Percentiles rank a stretch among this genome's conserved stretches.
Evolutionary conservation across 1,140 invertebrate species (phyloP).

Genomic region (Aradophagus sp.): DNA sequence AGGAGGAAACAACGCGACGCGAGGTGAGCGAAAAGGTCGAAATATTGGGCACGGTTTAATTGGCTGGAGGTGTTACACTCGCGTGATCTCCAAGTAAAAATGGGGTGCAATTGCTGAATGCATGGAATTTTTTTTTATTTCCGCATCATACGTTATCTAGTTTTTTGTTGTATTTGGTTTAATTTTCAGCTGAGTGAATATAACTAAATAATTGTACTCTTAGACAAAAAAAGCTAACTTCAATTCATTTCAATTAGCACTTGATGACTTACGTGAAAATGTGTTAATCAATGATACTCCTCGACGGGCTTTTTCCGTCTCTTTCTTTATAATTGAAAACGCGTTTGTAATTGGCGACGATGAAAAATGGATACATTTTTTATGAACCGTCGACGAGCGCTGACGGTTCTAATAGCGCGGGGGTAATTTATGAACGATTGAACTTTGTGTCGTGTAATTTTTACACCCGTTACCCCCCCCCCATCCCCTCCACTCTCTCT

Average conservation of each 20-base stretch:
- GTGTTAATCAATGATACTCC: conserved; percentile 27
- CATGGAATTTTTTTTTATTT: too few relatives aligned
- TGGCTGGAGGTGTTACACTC: too few relatives aligned
- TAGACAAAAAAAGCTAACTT: neutral
- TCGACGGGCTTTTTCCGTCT: conserved; percentile 16
- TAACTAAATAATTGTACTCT: conserved; percentile 18
- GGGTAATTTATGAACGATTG: conserved; percentile 52
- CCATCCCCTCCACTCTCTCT: neutral
- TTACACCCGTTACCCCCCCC: conserved; percentile 1
- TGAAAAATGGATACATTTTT: conserved; percentile 51
- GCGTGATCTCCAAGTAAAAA: too few relatives aligned
- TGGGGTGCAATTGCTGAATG: too few relatives aligned
- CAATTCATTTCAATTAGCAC: too few relatives aligned
- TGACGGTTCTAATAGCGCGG: conserved; percentile 31
- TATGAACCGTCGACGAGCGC: conserved; percentile 25
- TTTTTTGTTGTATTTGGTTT: too few relatives aligned
- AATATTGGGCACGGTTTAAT: too few relatives aligned
- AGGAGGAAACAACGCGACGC: too few relatives aligned
- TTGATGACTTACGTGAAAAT: conserved; percentile 11
- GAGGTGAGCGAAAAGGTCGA: too few relatives aligned
- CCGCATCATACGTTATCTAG: too few relatives aligned
- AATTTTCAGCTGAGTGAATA: too few relatives aligned
- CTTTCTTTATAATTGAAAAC: conserved; percentile 47
- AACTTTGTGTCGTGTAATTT: conserved; percentile 44
- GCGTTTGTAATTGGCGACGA: conserved; percentile 40